A percentile compares a stretch with the other conserved stretches of the same genome.
Conservation (phyloP, 2,113 vertebrate species). For the Echinops telfairi region DNA sequence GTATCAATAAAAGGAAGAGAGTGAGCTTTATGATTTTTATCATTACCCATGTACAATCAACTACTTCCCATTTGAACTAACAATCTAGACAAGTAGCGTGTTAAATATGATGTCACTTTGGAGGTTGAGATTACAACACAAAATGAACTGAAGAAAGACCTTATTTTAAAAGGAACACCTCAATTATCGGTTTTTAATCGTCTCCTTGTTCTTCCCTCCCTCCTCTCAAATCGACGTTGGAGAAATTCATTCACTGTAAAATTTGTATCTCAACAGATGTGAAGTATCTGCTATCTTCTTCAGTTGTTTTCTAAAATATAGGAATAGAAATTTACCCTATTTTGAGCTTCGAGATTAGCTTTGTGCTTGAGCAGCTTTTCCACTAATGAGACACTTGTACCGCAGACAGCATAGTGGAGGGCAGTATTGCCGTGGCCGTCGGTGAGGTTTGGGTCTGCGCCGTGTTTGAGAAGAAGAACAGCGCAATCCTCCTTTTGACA, state of each 20-base stretch:
- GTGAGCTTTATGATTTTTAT: neutral
- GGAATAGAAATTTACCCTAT: conserved; percentile 88
- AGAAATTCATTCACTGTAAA: conserved; percentile 18
- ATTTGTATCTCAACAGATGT: neutral
- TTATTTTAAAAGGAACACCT: conserved; percentile 12
- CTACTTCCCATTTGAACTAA: neutral
- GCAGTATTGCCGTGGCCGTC: conserved; percentile 91
- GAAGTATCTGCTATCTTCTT: neutral
- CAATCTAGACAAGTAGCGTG: neutral
- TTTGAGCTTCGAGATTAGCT: conserved; percentile 90
- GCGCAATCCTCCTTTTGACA: conserved; percentile 91
- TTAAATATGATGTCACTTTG: neutral
- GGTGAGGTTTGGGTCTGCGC: conserved; percentile 90
- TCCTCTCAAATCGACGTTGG: neutral
- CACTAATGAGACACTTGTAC: conserved; percentile 84
- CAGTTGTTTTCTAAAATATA: conserved; percentile 1
- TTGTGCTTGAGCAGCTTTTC: conserved; percentile 88
- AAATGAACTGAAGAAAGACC: neutral
- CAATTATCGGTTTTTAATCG: neutral
- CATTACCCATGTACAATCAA: conserved; percentile 18
- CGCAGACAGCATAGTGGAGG: conserved; percentile 91
- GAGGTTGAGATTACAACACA: neutral
- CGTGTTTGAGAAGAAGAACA: conserved; percentile 88
- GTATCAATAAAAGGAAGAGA: conserved; percentile 19
- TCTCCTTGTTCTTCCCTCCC: neutral